phyloP scores from a whole-genome alignment of 2,113 vertebrate genomes.

The Eubucco bourcierii region DNA sequence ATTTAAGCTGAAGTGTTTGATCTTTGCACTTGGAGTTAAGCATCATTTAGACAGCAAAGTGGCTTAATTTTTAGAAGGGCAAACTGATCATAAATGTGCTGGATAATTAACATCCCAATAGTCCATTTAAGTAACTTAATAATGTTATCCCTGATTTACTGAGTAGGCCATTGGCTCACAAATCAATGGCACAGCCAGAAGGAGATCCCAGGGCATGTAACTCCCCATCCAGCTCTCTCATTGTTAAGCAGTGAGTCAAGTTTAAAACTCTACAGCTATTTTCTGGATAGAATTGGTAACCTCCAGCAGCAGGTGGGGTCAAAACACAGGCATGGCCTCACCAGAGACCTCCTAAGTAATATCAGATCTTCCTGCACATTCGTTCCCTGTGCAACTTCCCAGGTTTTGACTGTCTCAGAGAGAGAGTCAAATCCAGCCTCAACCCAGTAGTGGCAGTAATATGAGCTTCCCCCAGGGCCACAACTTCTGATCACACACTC shows the following conservation, averaged over 20 bases:
- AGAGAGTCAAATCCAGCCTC: constrained; percentile 51
- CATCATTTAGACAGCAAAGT: constrained; percentile 45
- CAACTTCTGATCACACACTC: constrained; percentile 52
- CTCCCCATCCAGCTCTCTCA: background rate
- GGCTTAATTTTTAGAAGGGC: constrained; percentile 47
- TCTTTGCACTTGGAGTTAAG: constrained; percentile 43
- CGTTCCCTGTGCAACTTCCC: constrained; percentile 24
- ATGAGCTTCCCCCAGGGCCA: constrained; percentile 2
- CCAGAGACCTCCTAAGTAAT: constrained; percentile 29
- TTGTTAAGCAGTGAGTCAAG: background rate
- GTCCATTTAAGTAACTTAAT: constrained; percentile 54
- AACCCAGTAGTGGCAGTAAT: constrained; percentile 60
- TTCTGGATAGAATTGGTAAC: background rate
- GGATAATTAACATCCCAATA: constrained; percentile 51
- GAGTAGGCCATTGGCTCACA: background rate
- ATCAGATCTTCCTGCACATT: constrained; percentile 52
- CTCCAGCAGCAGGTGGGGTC: constrained; percentile 32
- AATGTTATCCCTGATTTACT: constrained; percentile 44
- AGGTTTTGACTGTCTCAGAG: constrained; percentile 42
- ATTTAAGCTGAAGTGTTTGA: constrained; percentile 36
- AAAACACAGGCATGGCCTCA: constrained; percentile 37
- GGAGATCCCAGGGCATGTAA: background rate
- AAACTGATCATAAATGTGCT: background rate
- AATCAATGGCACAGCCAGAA: constrained; percentile 37
- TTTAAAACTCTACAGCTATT: constrained; percentile 43